Evolutionary conservation across 2,888 invertebrate species (phyloP).

Genomic region (Cylindroiulus punctatus): DNA sequence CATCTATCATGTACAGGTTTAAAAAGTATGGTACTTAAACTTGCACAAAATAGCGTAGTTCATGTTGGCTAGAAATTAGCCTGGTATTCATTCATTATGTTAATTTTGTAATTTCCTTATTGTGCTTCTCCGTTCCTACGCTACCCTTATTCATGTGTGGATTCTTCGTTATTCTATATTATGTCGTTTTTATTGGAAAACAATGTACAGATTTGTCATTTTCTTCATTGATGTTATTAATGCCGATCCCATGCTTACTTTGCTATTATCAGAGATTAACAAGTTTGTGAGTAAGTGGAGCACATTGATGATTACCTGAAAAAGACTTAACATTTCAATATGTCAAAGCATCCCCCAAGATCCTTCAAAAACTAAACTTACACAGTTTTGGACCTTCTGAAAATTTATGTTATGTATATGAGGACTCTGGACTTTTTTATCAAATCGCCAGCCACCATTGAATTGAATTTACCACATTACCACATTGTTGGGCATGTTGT

Average conservation of each 20-base stretch:
- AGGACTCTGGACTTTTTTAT: no score
- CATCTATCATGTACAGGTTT: conserved; percentile 11
- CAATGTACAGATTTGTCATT: conserved; percentile 27
- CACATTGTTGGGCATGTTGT: no score
- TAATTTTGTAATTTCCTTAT: conserved; percentile 30
- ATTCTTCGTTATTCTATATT: conserved; percentile 23
- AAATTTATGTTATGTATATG: no score
- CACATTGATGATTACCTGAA: neutral
- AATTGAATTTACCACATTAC: no score
- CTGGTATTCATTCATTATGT: neutral
- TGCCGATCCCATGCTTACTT: neutral
- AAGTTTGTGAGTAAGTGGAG: neutral
- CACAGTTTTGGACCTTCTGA: no score
- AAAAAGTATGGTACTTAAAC: conserved; percentile 28
- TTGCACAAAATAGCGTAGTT: conserved; percentile 5
- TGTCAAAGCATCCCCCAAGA: no score
- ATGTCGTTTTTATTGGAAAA: conserved; percentile 33
- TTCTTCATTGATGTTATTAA: conserved; percentile 14
- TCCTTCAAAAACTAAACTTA: no score
- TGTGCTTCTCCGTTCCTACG: conserved; percentile 28
- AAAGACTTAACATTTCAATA: neutral
- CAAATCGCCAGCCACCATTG: no score
- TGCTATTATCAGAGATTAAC: neutral
- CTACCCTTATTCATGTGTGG: conserved; percentile 20
- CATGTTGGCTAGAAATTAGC: conserved; percentile 16